Evolutionary conservation across 2,888 invertebrate species (phyloP), one percentile per base, ranked within the genome.

Genomic region (Phyto melanocephala): DNA sequence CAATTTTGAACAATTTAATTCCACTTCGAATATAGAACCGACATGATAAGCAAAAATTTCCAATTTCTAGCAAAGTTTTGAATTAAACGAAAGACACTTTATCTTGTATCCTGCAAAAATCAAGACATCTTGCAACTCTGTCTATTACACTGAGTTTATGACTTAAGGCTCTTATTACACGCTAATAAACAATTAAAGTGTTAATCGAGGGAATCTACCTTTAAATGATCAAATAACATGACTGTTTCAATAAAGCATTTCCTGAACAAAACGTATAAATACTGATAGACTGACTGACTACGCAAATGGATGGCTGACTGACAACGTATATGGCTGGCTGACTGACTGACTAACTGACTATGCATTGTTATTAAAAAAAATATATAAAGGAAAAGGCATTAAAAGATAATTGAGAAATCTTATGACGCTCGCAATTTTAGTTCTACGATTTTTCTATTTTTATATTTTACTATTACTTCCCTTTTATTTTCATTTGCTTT

Each of bases 141-240:
- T 6, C 3, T 28, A 5, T 3, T 17, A 4, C 50, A 71, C 15
- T 65, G 42, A 17, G 45, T 67, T 60, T 60, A 45, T 75, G 58
- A 28, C 79, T 82, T 47, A 60, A 60, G 72, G 81, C 81, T 60
- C 67, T 54, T 45, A 76, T 76, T 75, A 50, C 82, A 82, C 75
- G 82, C 70, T 67, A 79, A 76, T 79, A 82, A 79, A 76, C 82
- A 82, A 82, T 82, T 79, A 67, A 75, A 65, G 71, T 56, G 70
- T 76, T 76, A 79, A 75, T 80, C 68, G 76, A 76, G 76, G 50
- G 68, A 72, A 60, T 67, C 71, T 71, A 58, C 63, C 50, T 56
- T 50, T 5, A 77, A 77, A 71, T 60, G 71, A 54, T 60, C 52
- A 40, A 68, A 72, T 79, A 70, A 74, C 74, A 82, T 79, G 70